Evolutionary conservation across 2,888 invertebrate genomes (phyloP).

Genomic region (Thera britannica): DNA sequence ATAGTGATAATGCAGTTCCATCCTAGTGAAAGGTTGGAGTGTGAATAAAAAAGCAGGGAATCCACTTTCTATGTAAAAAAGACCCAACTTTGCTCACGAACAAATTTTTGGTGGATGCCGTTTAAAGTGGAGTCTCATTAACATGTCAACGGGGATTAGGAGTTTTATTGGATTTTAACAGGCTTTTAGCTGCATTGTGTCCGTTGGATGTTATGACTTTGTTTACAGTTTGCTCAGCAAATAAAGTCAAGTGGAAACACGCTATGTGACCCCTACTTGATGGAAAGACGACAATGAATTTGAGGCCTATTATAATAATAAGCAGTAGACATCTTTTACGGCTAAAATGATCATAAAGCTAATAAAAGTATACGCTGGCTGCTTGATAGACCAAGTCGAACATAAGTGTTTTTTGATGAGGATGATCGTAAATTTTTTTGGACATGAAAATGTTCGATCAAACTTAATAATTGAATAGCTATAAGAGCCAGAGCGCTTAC

Average conservation of each 20-base stretch:
- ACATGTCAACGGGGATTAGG: slow-evolving; percentile 37
- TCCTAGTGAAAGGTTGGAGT: background rate
- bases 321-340: too few species aligned
- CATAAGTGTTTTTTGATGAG: too few species aligned
- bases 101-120: slow-evolving; percentile 50
- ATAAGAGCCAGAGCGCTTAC: too few species aligned
- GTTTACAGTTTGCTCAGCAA: slow-evolving; percentile 18
- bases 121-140: slow-evolving; percentile 55
- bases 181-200: slow-evolving; percentile 26
- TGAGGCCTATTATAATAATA: too few species aligned
- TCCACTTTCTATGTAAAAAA: slow-evolving; percentile 5
- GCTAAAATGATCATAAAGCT: too few species aligned
- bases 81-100: slow-evolving; percentile 47
- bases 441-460: too few species aligned
- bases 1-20: background rate
- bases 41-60: background rate
- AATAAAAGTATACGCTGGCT: too few species aligned
- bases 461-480: too few species aligned
- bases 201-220: slow-evolving; percentile 22
- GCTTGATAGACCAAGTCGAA: too few species aligned
- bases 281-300: background rate
- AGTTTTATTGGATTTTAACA: slow-evolving; percentile 29
- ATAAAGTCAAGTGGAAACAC: background rate
- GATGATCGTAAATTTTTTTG: too few species aligned
- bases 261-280: background rate